These are phyloP conservation scores for Amphipoea oculea DNA, from an alignment of 2,888 invertebrate genomes.

Conservation along the genomic window DNA sequence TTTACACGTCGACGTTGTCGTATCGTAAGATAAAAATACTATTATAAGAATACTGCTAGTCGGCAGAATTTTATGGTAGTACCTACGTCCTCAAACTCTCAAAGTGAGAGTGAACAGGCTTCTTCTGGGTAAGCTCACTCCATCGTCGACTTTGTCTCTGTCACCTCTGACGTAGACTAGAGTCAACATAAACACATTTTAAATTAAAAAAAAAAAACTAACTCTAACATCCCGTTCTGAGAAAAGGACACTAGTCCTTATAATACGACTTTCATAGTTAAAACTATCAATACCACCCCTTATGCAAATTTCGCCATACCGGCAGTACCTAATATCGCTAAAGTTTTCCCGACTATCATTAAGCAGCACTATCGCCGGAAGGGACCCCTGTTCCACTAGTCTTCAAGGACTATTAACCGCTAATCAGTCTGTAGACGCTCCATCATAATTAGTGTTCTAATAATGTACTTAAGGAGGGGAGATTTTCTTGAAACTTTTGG, in stretches of 20 bases:
- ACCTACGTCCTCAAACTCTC: neutral
- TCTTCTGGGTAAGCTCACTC: no score
- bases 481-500: slow-evolving; percentile 32
- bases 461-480: slow-evolving; percentile 36
- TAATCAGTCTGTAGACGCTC: slow-evolving; percentile 58
- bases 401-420: slow-evolving; percentile 71
- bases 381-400: slow-evolving; percentile 52
- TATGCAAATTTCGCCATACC: slow-evolving; percentile 28
- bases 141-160: no score
- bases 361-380: slow-evolving; percentile 48
- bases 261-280: neutral
- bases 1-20: no score
- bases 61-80: no score
- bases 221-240: neutral
- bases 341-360: slow-evolving; percentile 56
- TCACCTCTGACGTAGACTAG: no score
- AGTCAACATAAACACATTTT: no score
- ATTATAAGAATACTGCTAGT: no score
- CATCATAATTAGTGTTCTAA: slow-evolving; percentile 52
- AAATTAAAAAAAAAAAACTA: no score
- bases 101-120: no score
- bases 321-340: slow-evolving; percentile 32
- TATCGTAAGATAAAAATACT: no score
- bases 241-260: neutral
- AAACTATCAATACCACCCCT: slow-evolving; percentile 24